A percentile compares a stretch with the other conserved stretches of the same genome.
These are phyloP conservation scores for Trypoxylus dichotomus DNA, from an alignment of 1,140 invertebrate species.

Conservation along the genomic window DNA sequence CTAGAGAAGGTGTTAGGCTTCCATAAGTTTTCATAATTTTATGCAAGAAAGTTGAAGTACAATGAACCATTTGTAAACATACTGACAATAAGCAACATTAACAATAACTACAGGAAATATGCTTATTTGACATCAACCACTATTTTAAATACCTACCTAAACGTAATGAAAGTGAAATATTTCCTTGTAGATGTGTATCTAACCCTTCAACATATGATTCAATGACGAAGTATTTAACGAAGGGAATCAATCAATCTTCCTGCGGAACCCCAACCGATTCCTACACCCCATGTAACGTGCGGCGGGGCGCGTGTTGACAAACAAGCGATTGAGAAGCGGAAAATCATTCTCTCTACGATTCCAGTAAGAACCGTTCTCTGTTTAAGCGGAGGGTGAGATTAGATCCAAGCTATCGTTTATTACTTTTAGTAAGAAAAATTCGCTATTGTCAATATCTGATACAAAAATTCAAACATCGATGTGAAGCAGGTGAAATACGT, in stretches of 20 bases:
- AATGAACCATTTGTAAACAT: no score
- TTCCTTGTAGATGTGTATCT: constrained; percentile 13
- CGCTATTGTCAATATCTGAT: no score
- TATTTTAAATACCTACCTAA: constrained; percentile 6
- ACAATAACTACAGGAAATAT: no score
- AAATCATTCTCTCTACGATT: constrained; percentile 19
- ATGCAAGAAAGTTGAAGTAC: no score
- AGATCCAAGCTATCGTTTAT: constrained; percentile 18
- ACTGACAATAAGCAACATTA: no score
- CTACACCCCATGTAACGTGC: constrained; percentile 18
- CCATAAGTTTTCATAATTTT: no score
- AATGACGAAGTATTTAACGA: constrained; percentile 24
- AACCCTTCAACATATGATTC: constrained; percentile 25
- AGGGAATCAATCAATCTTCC: constrained; percentile 22
- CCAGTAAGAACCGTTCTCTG: neutral
- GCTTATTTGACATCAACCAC: no score
- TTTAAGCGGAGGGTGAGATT: neutral
- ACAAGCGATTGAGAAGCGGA: constrained; percentile 24
- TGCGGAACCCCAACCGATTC: constrained; percentile 2
- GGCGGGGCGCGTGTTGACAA: constrained; percentile 17
- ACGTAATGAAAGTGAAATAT: constrained; percentile 16
- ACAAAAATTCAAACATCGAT: no score
- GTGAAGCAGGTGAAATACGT: no score
- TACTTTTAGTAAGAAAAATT: constrained; percentile 23
- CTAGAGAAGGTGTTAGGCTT: no score